Conservation (phyloP, 2,888 invertebrate genomes). For the Pristionchus fissidentatus region DNA sequence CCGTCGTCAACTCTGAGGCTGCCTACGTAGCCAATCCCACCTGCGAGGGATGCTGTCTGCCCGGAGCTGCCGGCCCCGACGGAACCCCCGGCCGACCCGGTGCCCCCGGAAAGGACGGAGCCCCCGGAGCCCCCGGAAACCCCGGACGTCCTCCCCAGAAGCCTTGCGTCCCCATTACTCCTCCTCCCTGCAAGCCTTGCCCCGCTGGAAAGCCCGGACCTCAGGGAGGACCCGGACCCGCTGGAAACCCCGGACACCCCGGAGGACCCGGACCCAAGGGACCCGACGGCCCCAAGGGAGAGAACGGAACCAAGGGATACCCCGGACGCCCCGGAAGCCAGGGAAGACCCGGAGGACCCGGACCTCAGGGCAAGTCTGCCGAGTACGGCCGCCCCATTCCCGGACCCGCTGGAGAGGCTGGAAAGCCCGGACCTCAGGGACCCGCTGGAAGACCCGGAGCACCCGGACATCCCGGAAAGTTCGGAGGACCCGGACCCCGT, state of each 20-base stretch:
- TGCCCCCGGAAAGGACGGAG: constrained; percentile 73
- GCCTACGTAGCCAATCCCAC: constrained; percentile 43
- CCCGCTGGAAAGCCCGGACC: constrained; percentile 63
- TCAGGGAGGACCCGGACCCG: constrained; percentile 58
- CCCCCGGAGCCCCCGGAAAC: constrained; percentile 74
- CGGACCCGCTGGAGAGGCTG: constrained; percentile 48
- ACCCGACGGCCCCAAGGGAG: constrained; percentile 50
- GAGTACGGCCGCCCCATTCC: constrained; percentile 47
- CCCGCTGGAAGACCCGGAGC: constrained; percentile 43
- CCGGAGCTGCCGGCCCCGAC: constrained; percentile 70
- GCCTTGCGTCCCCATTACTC: constrained; percentile 73
- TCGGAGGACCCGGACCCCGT: constrained; percentile 29
- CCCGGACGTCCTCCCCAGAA: constrained; percentile 72
- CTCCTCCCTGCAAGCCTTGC: constrained; percentile 75
- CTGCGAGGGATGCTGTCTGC: constrained; percentile 69
- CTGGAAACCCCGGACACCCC: constrained; percentile 58
- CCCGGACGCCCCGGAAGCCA: constrained; percentile 54
- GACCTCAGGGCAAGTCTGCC: constrained; percentile 51
- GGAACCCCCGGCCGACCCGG: constrained; percentile 72
- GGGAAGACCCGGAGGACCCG: constrained; percentile 59
- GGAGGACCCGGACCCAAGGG: constrained; percentile 59
- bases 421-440: constrained; percentile 48
- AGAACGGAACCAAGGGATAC: constrained; percentile 47
- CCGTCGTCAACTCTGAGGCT: constrained; percentile 25
- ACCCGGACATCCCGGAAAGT: constrained; percentile 44